Conservation (phyloP, 1,140 invertebrate species). For the Panulirus ornatus region DNA sequence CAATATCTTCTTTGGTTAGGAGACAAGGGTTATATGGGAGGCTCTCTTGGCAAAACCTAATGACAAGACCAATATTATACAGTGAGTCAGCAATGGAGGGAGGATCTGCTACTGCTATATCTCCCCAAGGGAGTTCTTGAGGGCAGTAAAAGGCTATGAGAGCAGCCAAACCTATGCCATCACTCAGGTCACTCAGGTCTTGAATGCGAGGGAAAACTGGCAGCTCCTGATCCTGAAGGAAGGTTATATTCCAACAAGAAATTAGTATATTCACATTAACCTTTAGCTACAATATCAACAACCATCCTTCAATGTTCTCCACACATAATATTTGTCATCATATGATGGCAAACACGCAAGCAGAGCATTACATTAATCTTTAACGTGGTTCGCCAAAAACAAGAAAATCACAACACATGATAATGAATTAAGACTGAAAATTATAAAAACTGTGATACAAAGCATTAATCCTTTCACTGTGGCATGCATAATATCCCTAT, state of each 20-base stretch:
- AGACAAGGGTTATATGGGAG: constrained; percentile 95
- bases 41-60: constrained; percentile 89
- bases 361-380: too few species aligned
- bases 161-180: constrained; percentile 93
- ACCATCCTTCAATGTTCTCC: too few species aligned
- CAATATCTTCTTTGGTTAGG: constrained; percentile 96
- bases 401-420: too few species aligned
- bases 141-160: constrained; percentile 97
- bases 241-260: background rate
- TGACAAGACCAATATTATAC: constrained; percentile 94
- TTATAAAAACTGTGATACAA: too few species aligned
- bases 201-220: constrained; percentile 80
- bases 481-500: too few species aligned
- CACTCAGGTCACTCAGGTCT: constrained; percentile 89
- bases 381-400: too few species aligned
- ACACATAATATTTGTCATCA: too few species aligned
- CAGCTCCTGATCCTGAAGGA: constrained; percentile 75
- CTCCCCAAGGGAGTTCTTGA: constrained; percentile 87
- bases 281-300: too few species aligned
- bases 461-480: too few species aligned
- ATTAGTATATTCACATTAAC: too few species aligned
- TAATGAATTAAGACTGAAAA: too few species aligned
- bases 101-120: constrained; percentile 85
- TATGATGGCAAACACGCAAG: too few species aligned
- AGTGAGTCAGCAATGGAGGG: constrained; percentile 90